phyloP scores from a whole-genome alignment of 1,140 invertebrate species.

The Drosophila virilis region DNA sequence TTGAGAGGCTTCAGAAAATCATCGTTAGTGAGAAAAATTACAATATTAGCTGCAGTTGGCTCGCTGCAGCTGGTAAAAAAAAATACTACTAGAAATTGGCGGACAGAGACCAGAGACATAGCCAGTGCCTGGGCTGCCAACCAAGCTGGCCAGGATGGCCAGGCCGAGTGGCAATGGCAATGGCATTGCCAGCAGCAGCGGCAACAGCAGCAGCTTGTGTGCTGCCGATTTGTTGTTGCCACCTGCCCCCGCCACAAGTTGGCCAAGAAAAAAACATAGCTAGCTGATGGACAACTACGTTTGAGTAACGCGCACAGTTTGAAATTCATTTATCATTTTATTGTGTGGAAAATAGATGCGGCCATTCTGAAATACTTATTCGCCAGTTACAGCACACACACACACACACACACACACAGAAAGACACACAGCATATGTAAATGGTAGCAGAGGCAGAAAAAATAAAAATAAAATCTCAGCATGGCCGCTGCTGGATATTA shows the following conservation, averaged over 20 bases:
- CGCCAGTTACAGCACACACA: conserved; percentile 20
- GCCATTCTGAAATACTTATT: conserved; percentile 36
- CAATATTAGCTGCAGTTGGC: conserved; percentile 37
- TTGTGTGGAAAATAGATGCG: conserved; percentile 63
- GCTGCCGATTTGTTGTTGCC: conserved; percentile 33
- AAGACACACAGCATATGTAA: conserved; percentile 36
- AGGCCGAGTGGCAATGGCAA: conserved; percentile 14
- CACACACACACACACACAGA: conserved; percentile 14
- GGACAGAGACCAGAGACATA: background rate
- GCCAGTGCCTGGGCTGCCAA: background rate
- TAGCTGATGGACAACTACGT: conserved; percentile 60
- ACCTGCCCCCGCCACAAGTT: background rate
- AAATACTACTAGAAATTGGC: conserved; percentile 50
- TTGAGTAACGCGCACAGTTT: conserved; percentile 78
- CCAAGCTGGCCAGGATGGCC: conserved; percentile 1
- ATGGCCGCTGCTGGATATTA: conserved; percentile 52
- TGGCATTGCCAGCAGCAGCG: conserved; percentile 20
- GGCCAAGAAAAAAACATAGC: background rate
- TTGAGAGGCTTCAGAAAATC: background rate
- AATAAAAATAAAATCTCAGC: conserved; percentile 31
- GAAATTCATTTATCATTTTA: conserved; percentile 77
- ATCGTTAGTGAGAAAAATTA: conserved; percentile 36
- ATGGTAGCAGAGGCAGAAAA: conserved; percentile 40
- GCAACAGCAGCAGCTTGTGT: conserved; percentile 19
- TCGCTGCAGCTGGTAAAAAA: conserved; percentile 8